Evolutionary conservation across 1,140 invertebrate species (phyloP).

Genomic region (Monomorium pharaonis): DNA sequence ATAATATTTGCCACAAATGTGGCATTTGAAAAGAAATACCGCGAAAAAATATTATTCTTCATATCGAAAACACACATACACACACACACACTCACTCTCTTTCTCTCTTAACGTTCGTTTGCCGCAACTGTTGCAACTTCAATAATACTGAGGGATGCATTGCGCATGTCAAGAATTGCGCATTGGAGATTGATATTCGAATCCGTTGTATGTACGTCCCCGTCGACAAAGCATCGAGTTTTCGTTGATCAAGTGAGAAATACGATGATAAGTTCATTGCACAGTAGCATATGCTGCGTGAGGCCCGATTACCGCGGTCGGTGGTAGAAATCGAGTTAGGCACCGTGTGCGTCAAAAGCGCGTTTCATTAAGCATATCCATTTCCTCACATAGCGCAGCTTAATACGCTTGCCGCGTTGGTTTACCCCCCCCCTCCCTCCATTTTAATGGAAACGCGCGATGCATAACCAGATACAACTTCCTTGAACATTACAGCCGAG

Average conservation of each 20-base stretch:
- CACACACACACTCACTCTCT: background rate
- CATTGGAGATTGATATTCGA: slow-evolving; percentile 1
- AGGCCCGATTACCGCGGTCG: slow-evolving; percentile 39
- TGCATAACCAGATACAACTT: slow-evolving; percentile 24
- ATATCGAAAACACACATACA: background rate
- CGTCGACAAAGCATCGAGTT: slow-evolving; percentile 22
- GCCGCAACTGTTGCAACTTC: background rate
- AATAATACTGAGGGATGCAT: background rate
- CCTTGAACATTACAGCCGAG: slow-evolving; percentile 7
- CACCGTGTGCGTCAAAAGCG: slow-evolving; percentile 50
- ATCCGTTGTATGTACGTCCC: background rate
- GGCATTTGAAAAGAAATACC: background rate
- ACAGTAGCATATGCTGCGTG: slow-evolving; percentile 44
- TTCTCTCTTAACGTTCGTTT: background rate
- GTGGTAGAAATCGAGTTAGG: slow-evolving; percentile 68
- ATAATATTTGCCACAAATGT: background rate
- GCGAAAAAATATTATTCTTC: background rate
- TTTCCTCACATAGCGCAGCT: slow-evolving; percentile 59
- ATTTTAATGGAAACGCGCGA: slow-evolving; percentile 20
- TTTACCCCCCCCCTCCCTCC: slow-evolving; percentile 44
- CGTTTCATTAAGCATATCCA: slow-evolving; percentile 71
- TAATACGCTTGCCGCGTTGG: slow-evolving; percentile 61
- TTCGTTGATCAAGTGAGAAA: slow-evolving; percentile 69
- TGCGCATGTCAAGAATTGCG: slow-evolving; percentile 4
- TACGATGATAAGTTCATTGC: slow-evolving; percentile 68